Conservation (phyloP, 2,113 vertebrate genomes). For the Argyrosomus japonicus region DNA sequence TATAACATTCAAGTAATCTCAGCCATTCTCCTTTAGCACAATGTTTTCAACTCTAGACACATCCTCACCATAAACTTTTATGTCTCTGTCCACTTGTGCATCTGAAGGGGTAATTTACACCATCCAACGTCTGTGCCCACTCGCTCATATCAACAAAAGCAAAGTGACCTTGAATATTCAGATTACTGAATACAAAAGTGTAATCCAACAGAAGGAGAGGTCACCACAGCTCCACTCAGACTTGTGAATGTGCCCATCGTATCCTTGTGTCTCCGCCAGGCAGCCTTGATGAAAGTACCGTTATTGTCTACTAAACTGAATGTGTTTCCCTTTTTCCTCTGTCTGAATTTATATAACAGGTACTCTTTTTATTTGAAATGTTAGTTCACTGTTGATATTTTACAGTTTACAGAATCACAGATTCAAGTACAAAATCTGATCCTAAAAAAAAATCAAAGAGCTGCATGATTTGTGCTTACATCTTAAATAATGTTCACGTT, state of each 20-base stretch:
- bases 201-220: not conserved
- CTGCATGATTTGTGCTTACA: no score
- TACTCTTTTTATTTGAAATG: not conserved
- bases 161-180: constrained; percentile 18
- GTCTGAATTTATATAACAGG: not conserved
- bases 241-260: not conserved
- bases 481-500: no score
- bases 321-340: not conserved
- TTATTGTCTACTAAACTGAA: not conserved
- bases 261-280: not conserved
- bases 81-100: not conserved
- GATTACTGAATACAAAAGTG: not conserved
- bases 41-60: not conserved
- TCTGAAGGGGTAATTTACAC: not conserved
- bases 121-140: not conserved
- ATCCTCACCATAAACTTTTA: not conserved
- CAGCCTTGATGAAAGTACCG: not conserved
- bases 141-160: not conserved
- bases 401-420: not conserved
- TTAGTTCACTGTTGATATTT: no score
- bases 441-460: no score
- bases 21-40: not conserved
- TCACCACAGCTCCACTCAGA: not conserved
- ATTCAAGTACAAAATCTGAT: no score
- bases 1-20: not conserved